Evolutionary conservation across 53 echinoderm and acorn worm species (phyloP).

Genomic region (Astropecten irregularis): DNA sequence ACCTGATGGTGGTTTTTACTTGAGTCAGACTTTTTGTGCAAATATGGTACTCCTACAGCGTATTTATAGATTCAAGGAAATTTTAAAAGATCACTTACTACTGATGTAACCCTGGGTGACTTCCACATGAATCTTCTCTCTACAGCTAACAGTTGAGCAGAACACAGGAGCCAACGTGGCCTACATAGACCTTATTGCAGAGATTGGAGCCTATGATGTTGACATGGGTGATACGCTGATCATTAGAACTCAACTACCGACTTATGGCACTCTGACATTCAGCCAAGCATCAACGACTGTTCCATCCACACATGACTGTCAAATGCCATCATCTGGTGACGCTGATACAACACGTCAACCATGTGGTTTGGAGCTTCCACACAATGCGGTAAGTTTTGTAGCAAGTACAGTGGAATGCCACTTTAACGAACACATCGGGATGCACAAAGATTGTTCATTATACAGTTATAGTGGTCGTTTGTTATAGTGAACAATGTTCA

Average conservation of each 20-base stretch:
- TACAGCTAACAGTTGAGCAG: conserved; percentile 34
- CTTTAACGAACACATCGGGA: no score
- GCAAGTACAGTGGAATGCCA: no score
- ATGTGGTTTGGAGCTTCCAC: conserved; percentile 31
- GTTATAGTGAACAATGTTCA: no score
- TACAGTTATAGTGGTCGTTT: no score
- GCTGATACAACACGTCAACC: not conserved
- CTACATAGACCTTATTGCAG: conserved; percentile 15
- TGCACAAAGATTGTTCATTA: no score
- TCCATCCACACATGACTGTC: conserved; percentile 9
- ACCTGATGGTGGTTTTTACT: no score
- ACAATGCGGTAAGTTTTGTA: no score
- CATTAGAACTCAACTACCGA: conserved; percentile 21
- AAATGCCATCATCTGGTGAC: not conserved
- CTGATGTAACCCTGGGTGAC: no score
- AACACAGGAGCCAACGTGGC: conserved; percentile 36
- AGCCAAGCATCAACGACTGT: not conserved
- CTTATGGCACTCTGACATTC: conserved; percentile 15
- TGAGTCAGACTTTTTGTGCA: no score
- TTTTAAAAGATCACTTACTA: no score
- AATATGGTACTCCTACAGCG: no score
- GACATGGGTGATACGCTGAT: conserved; percentile 43
- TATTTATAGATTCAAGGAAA: no score
- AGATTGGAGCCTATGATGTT: conserved; percentile 55
- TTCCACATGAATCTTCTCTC: not conserved